phyloP scores from a whole-genome alignment of 2,797 vertebrate genomes.

The Vipera ursinii region DNA sequence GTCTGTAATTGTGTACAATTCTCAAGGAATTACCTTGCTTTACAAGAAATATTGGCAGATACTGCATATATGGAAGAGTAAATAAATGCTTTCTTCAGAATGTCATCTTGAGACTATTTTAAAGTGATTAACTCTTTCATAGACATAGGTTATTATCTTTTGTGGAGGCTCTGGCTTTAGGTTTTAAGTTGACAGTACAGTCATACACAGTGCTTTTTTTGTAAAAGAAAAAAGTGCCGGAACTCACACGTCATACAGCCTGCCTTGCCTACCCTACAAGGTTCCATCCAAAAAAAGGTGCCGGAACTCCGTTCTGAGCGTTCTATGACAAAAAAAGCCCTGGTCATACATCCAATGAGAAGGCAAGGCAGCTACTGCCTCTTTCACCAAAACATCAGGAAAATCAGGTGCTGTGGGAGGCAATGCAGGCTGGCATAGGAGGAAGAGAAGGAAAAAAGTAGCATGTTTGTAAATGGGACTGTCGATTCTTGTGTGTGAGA shows the following conservation, averaged over 20 bases:
- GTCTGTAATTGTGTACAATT: background rate
- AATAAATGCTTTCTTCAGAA: background rate
- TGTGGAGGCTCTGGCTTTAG: background rate
- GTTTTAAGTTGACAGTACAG: background rate
- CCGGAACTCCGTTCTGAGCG: too few relatives aligned
- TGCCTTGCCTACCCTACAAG: too few relatives aligned
- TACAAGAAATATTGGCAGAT: background rate
- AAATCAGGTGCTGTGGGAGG: background rate
- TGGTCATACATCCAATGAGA: background rate
- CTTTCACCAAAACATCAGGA: background rate
- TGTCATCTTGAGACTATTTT: background rate
- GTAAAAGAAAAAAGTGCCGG: too few relatives aligned
- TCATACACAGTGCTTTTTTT: background rate
- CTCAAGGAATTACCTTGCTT: background rate
- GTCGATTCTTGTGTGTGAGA: background rate
- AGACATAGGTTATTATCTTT: background rate
- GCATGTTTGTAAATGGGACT: background rate
- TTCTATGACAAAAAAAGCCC: background rate
- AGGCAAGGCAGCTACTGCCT: background rate
- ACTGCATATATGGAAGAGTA: background rate
- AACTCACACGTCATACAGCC: too few relatives aligned
- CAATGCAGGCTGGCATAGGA: background rate
- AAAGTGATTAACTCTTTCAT: background rate
- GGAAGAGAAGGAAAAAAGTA: background rate
- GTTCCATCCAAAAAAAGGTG: too few relatives aligned